Conservation (phyloP, 2,888 invertebrate genomes). For the Sphinx pinastri region DNA sequence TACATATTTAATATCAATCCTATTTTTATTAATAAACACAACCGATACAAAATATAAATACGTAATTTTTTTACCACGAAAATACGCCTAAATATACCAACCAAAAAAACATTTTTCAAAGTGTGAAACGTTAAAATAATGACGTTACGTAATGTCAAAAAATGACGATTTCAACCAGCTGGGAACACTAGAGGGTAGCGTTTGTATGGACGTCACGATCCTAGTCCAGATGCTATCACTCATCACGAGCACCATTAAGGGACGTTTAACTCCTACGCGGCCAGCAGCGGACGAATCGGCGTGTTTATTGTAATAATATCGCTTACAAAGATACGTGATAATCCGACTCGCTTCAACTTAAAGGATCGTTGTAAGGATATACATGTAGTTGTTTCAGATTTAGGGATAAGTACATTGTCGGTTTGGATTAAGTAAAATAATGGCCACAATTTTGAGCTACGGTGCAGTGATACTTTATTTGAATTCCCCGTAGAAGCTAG, state of each 20-base stretch:
- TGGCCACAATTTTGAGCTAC: background rate
- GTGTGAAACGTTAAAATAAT: constrained; percentile 1
- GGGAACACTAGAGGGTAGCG: constrained; percentile 37
- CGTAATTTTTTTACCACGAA: background rate
- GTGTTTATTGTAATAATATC: constrained; percentile 50
- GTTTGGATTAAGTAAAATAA: background rate
- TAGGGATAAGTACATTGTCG: constrained; percentile 10
- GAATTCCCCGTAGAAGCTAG: no score
- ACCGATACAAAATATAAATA: no score
- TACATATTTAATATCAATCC: no score
- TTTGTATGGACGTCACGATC: constrained; percentile 55
- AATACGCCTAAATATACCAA: background rate
- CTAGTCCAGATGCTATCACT: constrained; percentile 54
- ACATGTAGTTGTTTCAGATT: constrained; percentile 19
- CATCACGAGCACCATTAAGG: constrained; percentile 56
- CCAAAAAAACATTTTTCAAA: background rate
- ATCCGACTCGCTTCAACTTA: constrained; percentile 19
- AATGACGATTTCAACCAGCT: constrained; percentile 39
- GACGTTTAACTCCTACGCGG: constrained; percentile 43
- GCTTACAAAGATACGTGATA: constrained; percentile 29
- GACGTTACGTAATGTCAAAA: constrained; percentile 48
- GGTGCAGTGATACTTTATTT: background rate
- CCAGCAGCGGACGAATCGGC: constrained; percentile 43
- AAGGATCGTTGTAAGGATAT: constrained; percentile 22
- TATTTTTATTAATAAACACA: no score